phyloP scores from a whole-genome alignment of 2,888 invertebrate genomes.

The Octodonta nipae region DNA sequence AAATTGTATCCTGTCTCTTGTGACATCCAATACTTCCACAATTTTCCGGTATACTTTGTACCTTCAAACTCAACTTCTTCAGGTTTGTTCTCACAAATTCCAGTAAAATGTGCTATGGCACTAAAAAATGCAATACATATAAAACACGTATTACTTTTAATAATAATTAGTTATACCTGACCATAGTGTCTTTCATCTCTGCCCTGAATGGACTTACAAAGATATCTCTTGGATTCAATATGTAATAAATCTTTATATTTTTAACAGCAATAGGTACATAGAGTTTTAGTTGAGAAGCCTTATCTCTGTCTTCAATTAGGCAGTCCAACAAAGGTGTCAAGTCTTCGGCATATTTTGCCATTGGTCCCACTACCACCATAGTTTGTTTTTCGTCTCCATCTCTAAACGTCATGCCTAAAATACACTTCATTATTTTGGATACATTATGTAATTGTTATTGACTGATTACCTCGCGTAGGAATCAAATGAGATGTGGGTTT shows the following conservation, averaged over 20 bases:
- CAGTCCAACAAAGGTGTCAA: conserved; percentile 62
- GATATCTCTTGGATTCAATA: conserved; percentile 60
- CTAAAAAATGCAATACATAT: conserved; percentile 24
- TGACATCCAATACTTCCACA: conserved; percentile 68
- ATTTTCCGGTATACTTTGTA: conserved; percentile 44
- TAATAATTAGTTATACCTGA: no score
- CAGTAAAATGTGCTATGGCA: conserved; percentile 35
- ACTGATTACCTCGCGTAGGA: conserved; percentile 32
- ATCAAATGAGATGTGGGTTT: conserved; percentile 50
- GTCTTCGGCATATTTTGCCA: conserved; percentile 66
- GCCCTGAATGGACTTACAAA: conserved; percentile 55
- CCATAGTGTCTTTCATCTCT: conserved; percentile 42
- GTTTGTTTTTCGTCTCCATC: conserved; percentile 54
- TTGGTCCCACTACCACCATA: conserved; percentile 75
- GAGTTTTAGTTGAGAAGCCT: conserved; percentile 42
- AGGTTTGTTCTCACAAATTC: conserved; percentile 20
- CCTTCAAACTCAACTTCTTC: conserved; percentile 30
- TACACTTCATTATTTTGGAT: no score
- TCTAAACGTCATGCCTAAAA: conserved; percentile 50
- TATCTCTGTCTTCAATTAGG: conserved; percentile 41
- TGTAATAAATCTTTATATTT: conserved; percentile 60
- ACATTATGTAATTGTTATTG: conserved; percentile 1
- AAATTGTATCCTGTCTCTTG: conserved; percentile 51
- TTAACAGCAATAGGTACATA: conserved; percentile 49
- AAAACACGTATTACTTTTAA: no score